Evolutionary conservation across 2,888 invertebrate species (phyloP).

Genomic region (Kryphioiulus occultus): DNA sequence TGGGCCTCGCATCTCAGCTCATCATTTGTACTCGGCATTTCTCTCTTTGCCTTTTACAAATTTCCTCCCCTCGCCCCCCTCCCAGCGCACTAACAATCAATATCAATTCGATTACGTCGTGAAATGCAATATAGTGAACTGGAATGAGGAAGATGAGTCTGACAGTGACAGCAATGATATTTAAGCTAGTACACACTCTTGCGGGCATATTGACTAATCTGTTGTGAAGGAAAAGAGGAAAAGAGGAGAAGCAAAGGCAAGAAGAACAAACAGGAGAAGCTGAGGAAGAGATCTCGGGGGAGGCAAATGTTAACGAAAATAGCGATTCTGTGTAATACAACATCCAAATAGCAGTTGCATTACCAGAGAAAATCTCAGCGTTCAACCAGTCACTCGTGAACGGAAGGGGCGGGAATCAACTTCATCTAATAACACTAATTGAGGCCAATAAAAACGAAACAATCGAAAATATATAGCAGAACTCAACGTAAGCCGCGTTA

Average conservation of each 20-base stretch:
- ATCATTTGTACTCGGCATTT: not conserved
- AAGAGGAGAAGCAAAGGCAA: not conserved
- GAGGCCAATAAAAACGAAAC: not conserved
- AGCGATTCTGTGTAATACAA: not conserved
- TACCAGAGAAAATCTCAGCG: not conserved
- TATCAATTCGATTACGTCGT: slow-evolving; percentile 44
- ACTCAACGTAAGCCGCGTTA: no score
- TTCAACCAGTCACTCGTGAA: not conserved
- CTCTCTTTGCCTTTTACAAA: slow-evolving; percentile 20
- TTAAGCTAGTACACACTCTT: slow-evolving; percentile 40
- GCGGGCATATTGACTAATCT: slow-evolving; percentile 39
- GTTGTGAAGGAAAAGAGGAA: slow-evolving; percentile 16
- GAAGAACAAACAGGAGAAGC: slow-evolving; percentile 27
- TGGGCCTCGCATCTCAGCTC: not conserved
- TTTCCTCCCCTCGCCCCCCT: not conserved
- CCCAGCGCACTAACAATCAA: slow-evolving; percentile 41
- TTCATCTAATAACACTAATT: slow-evolving; percentile 32
- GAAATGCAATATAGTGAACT: slow-evolving; percentile 42
- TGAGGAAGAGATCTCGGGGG: slow-evolving; percentile 10
- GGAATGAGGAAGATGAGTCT: slow-evolving; percentile 38
- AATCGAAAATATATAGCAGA: not conserved
- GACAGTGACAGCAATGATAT: slow-evolving; percentile 40
- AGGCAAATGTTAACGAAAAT: slow-evolving; percentile 11
- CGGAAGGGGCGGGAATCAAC: not conserved
- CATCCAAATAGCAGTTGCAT: not conserved